Conservation (phyloP, 2,113 vertebrate species). For the Tachysurus vachellii region DNA sequence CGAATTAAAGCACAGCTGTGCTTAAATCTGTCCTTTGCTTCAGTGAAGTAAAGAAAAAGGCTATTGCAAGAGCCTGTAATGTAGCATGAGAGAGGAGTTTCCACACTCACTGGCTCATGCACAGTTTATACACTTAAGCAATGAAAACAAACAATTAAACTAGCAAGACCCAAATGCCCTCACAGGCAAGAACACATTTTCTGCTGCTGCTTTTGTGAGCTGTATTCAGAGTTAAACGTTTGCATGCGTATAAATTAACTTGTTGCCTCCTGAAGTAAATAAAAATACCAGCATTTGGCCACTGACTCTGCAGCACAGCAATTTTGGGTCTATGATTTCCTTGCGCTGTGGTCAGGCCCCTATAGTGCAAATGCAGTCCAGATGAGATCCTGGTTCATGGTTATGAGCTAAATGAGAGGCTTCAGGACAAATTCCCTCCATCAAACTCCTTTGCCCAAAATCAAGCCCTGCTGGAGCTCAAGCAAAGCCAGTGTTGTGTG, state of each 20-base stretch:
- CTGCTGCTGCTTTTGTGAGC: slow-evolving; percentile 76
- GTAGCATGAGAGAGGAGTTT: slow-evolving; percentile 82
- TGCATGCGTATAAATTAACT: slow-evolving; percentile 80
- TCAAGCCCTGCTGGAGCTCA: slow-evolving; percentile 54
- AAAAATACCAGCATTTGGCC: slow-evolving; percentile 75
- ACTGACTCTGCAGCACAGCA: slow-evolving; percentile 73
- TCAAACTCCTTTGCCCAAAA: slow-evolving; percentile 52
- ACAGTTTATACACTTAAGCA: slow-evolving; percentile 87
- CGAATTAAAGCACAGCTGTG: slow-evolving; percentile 54
- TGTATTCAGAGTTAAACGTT: slow-evolving; percentile 78
- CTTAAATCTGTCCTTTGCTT: slow-evolving; percentile 30
- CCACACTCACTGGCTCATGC: slow-evolving; percentile 80
- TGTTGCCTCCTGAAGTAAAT: slow-evolving; percentile 84
- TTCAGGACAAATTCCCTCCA: slow-evolving; percentile 55
- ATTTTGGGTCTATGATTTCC: slow-evolving; percentile 74
- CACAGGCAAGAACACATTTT: slow-evolving; percentile 80
- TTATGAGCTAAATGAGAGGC: slow-evolving; percentile 61
- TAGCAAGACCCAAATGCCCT: slow-evolving; percentile 73
- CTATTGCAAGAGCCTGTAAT: slow-evolving; percentile 65
- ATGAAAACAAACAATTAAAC: slow-evolving; percentile 89
- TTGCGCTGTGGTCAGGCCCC: slow-evolving; percentile 66
- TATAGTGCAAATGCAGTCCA: slow-evolving; percentile 71
- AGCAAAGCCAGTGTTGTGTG: slow-evolving; percentile 37
- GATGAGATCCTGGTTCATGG: slow-evolving; percentile 69
- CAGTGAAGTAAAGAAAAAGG: slow-evolving; percentile 41